A percentile compares a stretch with the other conserved stretches of the same genome.
Evolutionary conservation across 2,888 invertebrate species (phyloP).

Genomic region (Griposia aprilina): DNA sequence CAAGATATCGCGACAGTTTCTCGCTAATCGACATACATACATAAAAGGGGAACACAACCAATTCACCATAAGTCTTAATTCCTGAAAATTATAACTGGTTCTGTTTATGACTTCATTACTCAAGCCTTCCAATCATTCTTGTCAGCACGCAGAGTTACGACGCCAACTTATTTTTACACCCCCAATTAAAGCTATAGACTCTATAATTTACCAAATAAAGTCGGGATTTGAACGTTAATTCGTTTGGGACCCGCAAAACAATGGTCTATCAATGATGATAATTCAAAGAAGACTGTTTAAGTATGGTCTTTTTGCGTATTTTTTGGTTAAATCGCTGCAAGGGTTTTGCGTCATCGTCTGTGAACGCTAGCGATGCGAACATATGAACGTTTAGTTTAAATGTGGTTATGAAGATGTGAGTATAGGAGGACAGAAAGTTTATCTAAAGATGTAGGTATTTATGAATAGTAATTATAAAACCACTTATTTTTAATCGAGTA

Average conservation of each 20-base stretch:
- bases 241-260: constrained; percentile 26
- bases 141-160: constrained; percentile 55
- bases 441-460: no score
- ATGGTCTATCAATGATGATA: constrained; percentile 72
- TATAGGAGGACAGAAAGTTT: not conserved
- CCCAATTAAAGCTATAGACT: not conserved
- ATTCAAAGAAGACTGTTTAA: constrained; percentile 75
- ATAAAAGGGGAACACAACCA: not conserved
- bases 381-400: constrained; percentile 10
- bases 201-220: constrained; percentile 32
- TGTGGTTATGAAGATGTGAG: constrained; percentile 7
- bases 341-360: constrained; percentile 87
- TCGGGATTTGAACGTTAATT: constrained; percentile 48
- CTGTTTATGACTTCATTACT: constrained; percentile 69
- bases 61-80: constrained; percentile 46
- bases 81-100: constrained; percentile 66
- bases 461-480: no score
- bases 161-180: constrained; percentile 14
- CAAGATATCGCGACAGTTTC: constrained; percentile 3
- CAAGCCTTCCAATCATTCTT: constrained; percentile 66
- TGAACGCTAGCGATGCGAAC: constrained; percentile 73
- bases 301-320: constrained; percentile 68
- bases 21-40: not conserved
- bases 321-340: constrained; percentile 73
- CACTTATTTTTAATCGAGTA: no score